Conservation (phyloP, 2,888 invertebrate species). For the Tenthredo mesomela region DNA sequence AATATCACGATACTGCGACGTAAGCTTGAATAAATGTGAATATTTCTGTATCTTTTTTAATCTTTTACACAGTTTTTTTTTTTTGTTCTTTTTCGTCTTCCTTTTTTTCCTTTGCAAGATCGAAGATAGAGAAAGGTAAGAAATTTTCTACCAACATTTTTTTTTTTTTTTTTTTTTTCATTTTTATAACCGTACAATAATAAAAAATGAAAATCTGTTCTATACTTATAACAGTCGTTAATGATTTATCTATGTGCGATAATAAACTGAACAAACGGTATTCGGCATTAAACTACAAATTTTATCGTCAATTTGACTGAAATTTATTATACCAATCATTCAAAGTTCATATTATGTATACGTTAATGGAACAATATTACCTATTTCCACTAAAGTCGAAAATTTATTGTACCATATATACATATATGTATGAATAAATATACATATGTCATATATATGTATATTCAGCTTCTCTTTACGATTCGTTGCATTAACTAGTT, state of each 20-base stretch:
- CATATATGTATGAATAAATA: too few species aligned
- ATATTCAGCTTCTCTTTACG: not conserved
- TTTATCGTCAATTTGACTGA: not conserved
- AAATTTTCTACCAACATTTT: not conserved
- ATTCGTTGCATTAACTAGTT: constrained; percentile 10
- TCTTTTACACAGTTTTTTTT: not conserved
- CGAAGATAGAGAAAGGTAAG: too few species aligned
- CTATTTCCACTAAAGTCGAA: not conserved
- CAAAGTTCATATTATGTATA: not conserved
- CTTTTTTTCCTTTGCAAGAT: too few species aligned
- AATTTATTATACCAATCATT: constrained; percentile 13
- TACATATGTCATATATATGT: not conserved
- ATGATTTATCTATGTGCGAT: not conserved
- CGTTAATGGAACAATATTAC: not conserved
- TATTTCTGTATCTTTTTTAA: not conserved
- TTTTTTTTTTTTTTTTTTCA: not conserved
- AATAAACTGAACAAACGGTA: not conserved
- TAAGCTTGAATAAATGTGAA: not conserved
- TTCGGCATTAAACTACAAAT: not conserved
- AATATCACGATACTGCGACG: not conserved
- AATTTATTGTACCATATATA: not conserved
- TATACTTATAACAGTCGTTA: not conserved
- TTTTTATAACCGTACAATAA: not conserved
- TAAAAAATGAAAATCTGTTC: not conserved
- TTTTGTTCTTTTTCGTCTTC: not conserved